Evolutionary conservation across 2,888 invertebrate species (phyloP).

Genomic region (Conchocele bisecta): DNA sequence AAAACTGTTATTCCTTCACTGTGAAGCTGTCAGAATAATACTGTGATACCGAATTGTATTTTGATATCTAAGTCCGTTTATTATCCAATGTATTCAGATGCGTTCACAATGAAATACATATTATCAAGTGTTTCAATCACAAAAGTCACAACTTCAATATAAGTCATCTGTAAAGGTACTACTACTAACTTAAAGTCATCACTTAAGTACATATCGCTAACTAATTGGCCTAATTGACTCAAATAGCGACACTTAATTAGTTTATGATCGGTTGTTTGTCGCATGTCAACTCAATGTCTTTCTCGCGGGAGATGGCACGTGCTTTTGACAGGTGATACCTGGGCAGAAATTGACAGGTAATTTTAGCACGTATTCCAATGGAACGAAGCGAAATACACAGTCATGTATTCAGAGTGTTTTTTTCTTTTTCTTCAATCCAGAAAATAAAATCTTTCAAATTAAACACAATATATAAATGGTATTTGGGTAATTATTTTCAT

Average conservation of each 20-base stretch:
- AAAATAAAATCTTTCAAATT: no score
- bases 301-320: constrained; percentile 40
- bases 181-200: constrained; percentile 4
- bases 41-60: no score
- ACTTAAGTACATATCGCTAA: constrained; percentile 6
- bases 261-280: constrained; percentile 46
- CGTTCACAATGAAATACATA: not conserved
- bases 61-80: no score
- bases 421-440: no score
- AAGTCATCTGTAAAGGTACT: not conserved
- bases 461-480: no score
- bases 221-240: constrained; percentile 2
- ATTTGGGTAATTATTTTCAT: no score
- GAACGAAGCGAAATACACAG: not conserved
- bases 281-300: constrained; percentile 39
- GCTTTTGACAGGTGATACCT: constrained; percentile 31
- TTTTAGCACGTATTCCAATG: no score
- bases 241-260: constrained; percentile 16
- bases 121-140: no score
- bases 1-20: not conserved
- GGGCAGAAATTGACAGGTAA: constrained; percentile 31
- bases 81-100: no score
- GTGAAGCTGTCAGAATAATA: not conserved
- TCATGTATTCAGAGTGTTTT: not conserved
- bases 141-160: no score